Base-by-base conservation (phyloP, 2,797 vertebrate species). In the Sternotherus odoratus region DNA sequence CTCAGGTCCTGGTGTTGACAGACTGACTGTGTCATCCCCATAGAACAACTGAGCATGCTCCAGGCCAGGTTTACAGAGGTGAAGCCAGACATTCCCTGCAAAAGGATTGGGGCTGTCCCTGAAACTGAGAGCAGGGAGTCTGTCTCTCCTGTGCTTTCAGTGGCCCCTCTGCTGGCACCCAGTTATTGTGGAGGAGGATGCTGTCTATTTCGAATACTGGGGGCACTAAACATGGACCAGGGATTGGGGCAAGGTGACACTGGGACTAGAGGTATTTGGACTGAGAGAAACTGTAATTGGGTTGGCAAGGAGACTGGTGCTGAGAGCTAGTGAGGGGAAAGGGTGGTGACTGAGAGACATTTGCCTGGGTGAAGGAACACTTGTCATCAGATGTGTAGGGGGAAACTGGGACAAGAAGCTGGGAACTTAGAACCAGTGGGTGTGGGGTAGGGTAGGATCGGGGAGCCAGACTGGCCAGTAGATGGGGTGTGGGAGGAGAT, bases 311-410 rank as follows among this genome's bases (percentile, higher is more conserved):
- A 21, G n/a, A 36, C 17, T n/a, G 33, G 33, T n/a, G 63, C n/a
- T 66, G 33, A 33, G 63, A 66, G n/a, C 17, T 66, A 21, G n/a
- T 21, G 17, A 66, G 33, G 33, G 60, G 23, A n/a, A 60, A 33
- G 12, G 28, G 28, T n/a, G 60, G 33, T 66, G 60, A 36, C 16
- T 19, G 33, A 33, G 60, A n/a, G 60, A 63, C 12, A 21, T 63
- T 63, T 63, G 26, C 36, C 21, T 57, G 63, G 49, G 19, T 36
- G 51, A 83, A 78, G 30, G 57, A 81, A n/a, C 12, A 11, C 28
- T 43, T n/a, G 56, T 74, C 81, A 30, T 5, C 19, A 6, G 10
- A 10, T 0, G 0, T 36, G 28, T 19, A 80, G 75, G 17, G 5
- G 4, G 5, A 50, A 26, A 72, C 86, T 63, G 77, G 48, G 24